phyloP scores from a whole-genome alignment of 1,140 invertebrate species.

The Cotesia vestalis region DNA sequence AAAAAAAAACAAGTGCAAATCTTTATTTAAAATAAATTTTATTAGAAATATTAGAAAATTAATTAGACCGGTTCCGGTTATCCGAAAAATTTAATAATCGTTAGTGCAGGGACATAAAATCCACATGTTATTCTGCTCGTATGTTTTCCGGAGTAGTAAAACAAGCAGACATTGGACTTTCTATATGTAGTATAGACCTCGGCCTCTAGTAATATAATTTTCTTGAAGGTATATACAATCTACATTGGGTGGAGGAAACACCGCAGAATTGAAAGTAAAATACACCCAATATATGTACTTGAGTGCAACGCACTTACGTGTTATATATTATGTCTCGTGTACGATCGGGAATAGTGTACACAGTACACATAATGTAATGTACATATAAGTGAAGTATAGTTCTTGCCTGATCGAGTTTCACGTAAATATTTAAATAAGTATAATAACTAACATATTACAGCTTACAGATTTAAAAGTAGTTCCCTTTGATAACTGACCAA shows the following conservation, averaged over 20 bases:
- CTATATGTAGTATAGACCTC: constrained; percentile 16
- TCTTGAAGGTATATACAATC: background rate
- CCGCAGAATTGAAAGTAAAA: constrained; percentile 23
- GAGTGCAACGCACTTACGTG: constrained; percentile 12
- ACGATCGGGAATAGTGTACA: background rate
- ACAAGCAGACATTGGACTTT: constrained; percentile 9
- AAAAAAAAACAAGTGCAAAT: no score
- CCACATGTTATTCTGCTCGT: background rate
- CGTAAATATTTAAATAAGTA: background rate
- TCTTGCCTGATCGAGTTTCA: no score
- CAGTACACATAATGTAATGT: background rate
- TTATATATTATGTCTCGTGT: constrained; percentile 5
- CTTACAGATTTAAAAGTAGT: background rate
- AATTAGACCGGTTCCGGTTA: no score
- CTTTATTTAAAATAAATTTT: no score
- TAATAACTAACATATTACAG: background rate
- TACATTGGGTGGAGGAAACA: constrained; percentile 4
- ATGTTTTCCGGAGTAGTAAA: background rate
- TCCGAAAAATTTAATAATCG: background rate
- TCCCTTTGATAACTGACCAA: background rate
- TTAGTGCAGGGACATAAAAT: background rate
- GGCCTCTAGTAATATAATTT: constrained; percentile 14
- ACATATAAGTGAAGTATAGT: background rate
- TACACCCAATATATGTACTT: constrained; percentile 13
- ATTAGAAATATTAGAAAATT: no score